These are phyloP conservation scores for Trichonephila inaurata DNA, from an alignment of 1,140 invertebrate genomes.

Conservation along the genomic window DNA sequence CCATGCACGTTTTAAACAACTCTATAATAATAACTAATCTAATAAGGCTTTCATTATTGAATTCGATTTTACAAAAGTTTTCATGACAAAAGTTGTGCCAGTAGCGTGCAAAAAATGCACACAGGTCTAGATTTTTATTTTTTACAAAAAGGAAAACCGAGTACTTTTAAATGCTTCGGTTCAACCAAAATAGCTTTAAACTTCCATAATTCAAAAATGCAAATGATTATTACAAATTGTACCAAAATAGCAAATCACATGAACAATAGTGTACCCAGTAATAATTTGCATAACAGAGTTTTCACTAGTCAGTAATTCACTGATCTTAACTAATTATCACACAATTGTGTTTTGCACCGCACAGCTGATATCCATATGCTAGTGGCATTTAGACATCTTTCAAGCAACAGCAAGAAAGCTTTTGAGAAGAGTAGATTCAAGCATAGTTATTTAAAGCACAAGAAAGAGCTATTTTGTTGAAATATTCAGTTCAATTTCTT, in stretches of 20 bases:
- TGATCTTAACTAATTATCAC: conserved; percentile 66
- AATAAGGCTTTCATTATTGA: conserved; percentile 75
- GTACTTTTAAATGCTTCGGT: conserved; percentile 71
- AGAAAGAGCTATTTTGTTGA: conserved; percentile 57
- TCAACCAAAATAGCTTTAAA: conserved; percentile 76
- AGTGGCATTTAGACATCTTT: conserved; percentile 45
- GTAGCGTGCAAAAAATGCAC: conserved; percentile 74
- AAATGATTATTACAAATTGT: conserved; percentile 74
- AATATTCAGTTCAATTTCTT: conserved; percentile 16
- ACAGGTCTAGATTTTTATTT: conserved; percentile 68
- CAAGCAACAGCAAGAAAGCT: conserved; percentile 68
- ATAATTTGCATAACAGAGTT: conserved; percentile 65
- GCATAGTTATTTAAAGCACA: conserved; percentile 70
- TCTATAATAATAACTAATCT: conserved; percentile 77
- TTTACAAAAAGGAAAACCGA: conserved; percentile 62
- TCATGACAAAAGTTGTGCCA: conserved; percentile 76
- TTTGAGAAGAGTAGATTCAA: conserved; percentile 62
- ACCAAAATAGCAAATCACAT: conserved; percentile 77
- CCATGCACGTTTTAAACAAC: conserved; percentile 76
- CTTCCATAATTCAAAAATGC: conserved; percentile 72
- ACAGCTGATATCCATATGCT: conserved; percentile 47
- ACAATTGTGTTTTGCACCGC: conserved; percentile 61
- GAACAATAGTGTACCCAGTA: conserved; percentile 69
- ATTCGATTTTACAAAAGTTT: conserved; percentile 76
- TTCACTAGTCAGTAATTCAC: conserved; percentile 57